phyloP scores from a whole-genome alignment of 2,113 vertebrate genomes.

The Oryctolagus cuniculus region mOryCun1.1 NC_091436.1:114629001-114629500 shows the following conservation, averaged over 20 bases:
- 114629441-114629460: not conserved
- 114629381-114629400: not conserved
- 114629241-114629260: not conserved
- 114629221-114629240: not conserved
- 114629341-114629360: not conserved
- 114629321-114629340: not conserved
- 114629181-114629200: not conserved
- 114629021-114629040: too few species aligned
- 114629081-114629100: not conserved
- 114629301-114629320: not conserved
- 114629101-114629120: not conserved
- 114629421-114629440: not conserved
- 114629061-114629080: not conserved
- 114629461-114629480: not conserved
- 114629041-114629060: too few species aligned
- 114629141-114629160: not conserved
- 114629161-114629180: not conserved
- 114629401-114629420: not conserved
- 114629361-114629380: not conserved
- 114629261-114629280: not conserved
- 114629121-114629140: not conserved
- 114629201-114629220: not conserved
- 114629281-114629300: not conserved
- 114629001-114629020: not conserved
- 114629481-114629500: not conserved